Conservation (phyloP, 2,113 vertebrate genomes). For the Pelusios castaneus region DNA sequence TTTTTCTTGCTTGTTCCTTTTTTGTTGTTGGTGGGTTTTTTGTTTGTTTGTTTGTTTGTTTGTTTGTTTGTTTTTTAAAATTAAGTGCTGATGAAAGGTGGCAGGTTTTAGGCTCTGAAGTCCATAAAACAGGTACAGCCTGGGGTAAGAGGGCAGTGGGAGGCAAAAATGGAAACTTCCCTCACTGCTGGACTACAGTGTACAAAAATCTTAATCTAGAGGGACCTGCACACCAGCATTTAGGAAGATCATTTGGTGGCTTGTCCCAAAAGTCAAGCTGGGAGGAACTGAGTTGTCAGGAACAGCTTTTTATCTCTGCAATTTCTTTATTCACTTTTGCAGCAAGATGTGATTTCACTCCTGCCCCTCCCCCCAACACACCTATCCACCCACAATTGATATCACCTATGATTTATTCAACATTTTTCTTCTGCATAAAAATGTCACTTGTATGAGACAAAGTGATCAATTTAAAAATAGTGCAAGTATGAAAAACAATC, state of each 20-base stretch:
- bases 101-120: neutral
- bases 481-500: neutral
- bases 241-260: neutral
- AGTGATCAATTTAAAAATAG: neutral
- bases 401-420: neutral
- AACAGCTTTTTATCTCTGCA: neutral
- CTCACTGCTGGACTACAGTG: neutral
- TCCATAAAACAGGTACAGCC: neutral
- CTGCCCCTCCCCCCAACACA: too few species aligned
- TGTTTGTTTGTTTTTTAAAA: too few species aligned
- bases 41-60: too few species aligned
- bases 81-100: neutral
- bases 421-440: neutral
- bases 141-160: neutral
- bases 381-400: neutral
- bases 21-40: too few species aligned
- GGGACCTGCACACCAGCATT: neutral
- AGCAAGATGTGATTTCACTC: neutral
- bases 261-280: neutral
- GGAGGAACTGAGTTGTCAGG: neutral
- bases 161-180: neutral
- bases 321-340: neutral
- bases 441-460: neutral
- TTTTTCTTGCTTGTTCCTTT: neutral
- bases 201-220: neutral